Conservation (phyloP, 2,797 vertebrate species). For the Euphonia xanthogaster region DNA sequence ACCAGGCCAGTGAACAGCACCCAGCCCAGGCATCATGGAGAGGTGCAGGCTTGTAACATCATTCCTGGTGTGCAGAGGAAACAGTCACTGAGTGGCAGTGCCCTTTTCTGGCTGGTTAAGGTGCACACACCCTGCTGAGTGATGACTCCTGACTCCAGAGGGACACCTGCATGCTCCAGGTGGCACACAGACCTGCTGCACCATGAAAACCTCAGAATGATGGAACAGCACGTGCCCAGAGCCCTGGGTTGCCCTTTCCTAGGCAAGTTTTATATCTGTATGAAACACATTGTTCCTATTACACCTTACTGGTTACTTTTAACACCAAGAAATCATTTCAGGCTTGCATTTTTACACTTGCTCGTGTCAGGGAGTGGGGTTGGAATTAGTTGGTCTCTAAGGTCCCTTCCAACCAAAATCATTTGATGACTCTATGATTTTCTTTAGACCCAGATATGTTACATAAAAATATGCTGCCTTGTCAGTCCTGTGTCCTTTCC, state of each 20-base stretch:
- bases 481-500: not conserved
- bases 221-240: not conserved
- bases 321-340: not conserved
- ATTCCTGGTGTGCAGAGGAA: not conserved
- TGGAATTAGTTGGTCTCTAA: not conserved
- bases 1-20: not conserved
- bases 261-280: not conserved
- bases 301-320: not conserved
- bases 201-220: not conserved
- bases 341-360: not conserved
- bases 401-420: not conserved
- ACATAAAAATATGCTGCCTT: not conserved
- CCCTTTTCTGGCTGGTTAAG: not conserved
- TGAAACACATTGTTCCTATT: not conserved
- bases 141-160: not conserved
- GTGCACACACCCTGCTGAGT: rapidly evolving
- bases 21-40: not conserved
- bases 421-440: not conserved
- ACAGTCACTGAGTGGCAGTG: not conserved
- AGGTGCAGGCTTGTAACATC: not conserved
- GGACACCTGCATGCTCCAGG: not conserved
- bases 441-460: not conserved
- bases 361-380: not conserved
- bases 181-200: not conserved
- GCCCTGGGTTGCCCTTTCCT: not conserved